Percentiles rank a stretch among this genome's conserved stretches.
These are phyloP conservation scores for Alcedo atthis DNA, from an alignment of 2,797 vertebrate species.

Conservation along the genomic window DNA sequence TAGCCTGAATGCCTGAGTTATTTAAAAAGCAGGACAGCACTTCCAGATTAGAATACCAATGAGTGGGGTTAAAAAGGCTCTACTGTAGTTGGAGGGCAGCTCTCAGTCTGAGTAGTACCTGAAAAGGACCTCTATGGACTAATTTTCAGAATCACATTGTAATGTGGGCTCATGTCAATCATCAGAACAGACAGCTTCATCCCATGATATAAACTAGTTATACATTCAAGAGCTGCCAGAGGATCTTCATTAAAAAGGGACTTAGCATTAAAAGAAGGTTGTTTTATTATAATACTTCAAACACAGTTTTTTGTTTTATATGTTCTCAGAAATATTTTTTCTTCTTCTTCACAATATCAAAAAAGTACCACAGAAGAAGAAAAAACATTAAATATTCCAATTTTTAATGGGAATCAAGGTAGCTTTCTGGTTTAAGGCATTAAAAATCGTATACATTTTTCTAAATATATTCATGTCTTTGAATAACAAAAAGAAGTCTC, in stretches of 20 bases:
- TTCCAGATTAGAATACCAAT: conserved; percentile 99
- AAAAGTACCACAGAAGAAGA: conserved; percentile 80
- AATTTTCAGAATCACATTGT: conserved; percentile 99
- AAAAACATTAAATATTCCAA: conserved; percentile 84
- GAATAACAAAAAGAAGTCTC: conserved; percentile 87
- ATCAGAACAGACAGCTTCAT: conserved; percentile 99
- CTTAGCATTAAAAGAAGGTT: conserved; percentile 84
- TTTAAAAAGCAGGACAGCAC: conserved; percentile 97
- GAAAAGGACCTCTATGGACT: conserved; percentile 98
- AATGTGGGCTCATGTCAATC: conserved; percentile 99
- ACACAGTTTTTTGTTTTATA: conserved; percentile 86
- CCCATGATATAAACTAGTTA: conserved; percentile 99
- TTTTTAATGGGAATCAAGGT: conserved; percentile 84
- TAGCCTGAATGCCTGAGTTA: conserved; percentile 95
- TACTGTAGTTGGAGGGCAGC: conserved; percentile 96
- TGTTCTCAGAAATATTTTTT: conserved; percentile 84
- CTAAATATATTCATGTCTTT: conserved; percentile 87
- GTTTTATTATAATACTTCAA: conserved; percentile 89
- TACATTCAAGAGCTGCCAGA: conserved; percentile 91
- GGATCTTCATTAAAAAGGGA: conserved; percentile 89
- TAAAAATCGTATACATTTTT: conserved; percentile 82
- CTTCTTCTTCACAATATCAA: conserved; percentile 81
- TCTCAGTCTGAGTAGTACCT: conserved; percentile 95
- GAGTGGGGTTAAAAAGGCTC: conserved; percentile 99
- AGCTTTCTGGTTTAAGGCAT: conserved; percentile 83